These are phyloP conservation scores for Leptinotarsa juncta DNA, from an alignment of 2,888 invertebrate genomes.

Conservation along the genomic window DNA sequence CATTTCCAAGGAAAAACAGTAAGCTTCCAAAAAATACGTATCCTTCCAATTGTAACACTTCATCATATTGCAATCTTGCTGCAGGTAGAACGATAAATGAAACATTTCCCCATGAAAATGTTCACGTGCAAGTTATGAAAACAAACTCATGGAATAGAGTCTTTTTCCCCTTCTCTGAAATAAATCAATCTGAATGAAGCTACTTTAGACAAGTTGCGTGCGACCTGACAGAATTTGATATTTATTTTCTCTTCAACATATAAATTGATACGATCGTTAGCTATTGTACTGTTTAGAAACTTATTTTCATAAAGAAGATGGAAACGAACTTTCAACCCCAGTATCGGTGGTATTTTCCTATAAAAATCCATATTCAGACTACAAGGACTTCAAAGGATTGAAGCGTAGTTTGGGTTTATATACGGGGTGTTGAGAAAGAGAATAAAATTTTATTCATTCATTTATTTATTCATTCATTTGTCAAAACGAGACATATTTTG, in stretches of 20 bases:
- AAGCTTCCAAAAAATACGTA: no score
- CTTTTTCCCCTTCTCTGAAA: conserved; percentile 6
- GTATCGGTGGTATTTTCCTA: background rate
- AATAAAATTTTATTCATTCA: no score
- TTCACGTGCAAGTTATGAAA: conserved; percentile 11
- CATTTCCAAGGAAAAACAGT: no score
- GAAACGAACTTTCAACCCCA: conserved; percentile 7
- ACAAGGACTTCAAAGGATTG: background rate
- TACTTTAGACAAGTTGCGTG: conserved; percentile 21
- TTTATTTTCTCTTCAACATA: conserved; percentile 33
- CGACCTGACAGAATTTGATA: conserved; percentile 20
- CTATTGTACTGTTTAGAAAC: conserved; percentile 6
- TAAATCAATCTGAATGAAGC: conserved; percentile 18
- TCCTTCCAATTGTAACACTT: no score
- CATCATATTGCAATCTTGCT: no score
- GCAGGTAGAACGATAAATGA: background rate
- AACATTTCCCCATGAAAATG: background rate
- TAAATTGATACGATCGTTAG: conserved; percentile 33
- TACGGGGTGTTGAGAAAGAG: no score
- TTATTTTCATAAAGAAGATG: conserved; percentile 5
- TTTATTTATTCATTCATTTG: no score
- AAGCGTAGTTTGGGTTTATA: background rate
- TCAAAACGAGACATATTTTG: no score
- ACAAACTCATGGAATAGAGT: background rate
- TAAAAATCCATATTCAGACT: background rate